Base-by-base conservation (phyloP, 2,888 invertebrate genomes). In the Kuschelorhynchus macadamiae region DNA sequence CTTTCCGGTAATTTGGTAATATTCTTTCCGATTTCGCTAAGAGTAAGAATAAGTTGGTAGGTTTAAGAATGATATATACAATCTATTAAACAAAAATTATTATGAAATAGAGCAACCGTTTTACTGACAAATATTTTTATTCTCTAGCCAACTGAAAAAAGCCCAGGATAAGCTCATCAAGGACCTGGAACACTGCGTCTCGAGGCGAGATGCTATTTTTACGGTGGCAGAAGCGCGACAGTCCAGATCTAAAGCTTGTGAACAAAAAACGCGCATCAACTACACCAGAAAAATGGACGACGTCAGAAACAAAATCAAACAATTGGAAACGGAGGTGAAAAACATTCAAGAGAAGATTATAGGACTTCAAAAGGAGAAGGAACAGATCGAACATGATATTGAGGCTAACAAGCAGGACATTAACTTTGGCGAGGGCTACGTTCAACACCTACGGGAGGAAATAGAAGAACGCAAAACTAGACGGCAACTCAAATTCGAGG, bases 161-260 rank as follows among this genome's bases (percentile, higher is more conserved):
- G 87, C 85, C 1, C 89, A 89, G 74, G 88, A 88, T 59, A 88
- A 87, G 72, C 78, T 89, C 39, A 85, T 90, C 33, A 84, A 85
- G 47, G 91, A 91, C 77, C 84, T 91, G 80, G 89, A 91, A 71
- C 85, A 88, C 74, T 89, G 90, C 72, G 86, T 92, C 1, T 84
- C 86, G 39, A 86, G 90, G 73, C 84, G 91, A 41, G 91, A 91
- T 70, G 85, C 87, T 42, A 90, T 92, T 64, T 85, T 89, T 52
- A 86, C 87, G 30, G 82, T 82, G 30, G 88, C 89, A 0, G 85
- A 87, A 66, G 86, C 87, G 0, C 85, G 86, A 61, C 87, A 88
- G 71, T 87, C 87, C 70, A 81, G 80, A 71, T 66, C 59, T 8
- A 78, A 78, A 63, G 77, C 73, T 11, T 77, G 75, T 2, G 84